phyloP scores from a whole-genome alignment of 2,888 invertebrate genomes.

The Encarsia formosa region DNA sequence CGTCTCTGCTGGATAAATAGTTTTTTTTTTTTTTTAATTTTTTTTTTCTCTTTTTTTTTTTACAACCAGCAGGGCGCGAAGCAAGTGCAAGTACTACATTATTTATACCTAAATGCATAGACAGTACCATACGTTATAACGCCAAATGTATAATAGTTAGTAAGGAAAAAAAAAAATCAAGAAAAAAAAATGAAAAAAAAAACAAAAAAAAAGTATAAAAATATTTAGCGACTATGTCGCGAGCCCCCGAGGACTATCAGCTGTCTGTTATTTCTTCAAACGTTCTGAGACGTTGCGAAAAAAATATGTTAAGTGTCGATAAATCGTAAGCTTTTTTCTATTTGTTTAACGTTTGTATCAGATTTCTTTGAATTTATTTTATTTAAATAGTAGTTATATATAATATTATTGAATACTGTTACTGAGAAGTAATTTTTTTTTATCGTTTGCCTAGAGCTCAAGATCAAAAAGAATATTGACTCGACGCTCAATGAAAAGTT shows the following conservation, averaged over 20 bases:
- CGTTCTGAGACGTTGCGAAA: too few species aligned
- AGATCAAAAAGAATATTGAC: slow-evolving; percentile 21
- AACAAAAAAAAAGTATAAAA: slow-evolving; percentile 9
- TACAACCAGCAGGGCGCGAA: slow-evolving; percentile 26
- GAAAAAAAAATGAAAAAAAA: background rate
- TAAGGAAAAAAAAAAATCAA: slow-evolving; percentile 25
- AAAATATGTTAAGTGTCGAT: too few species aligned
- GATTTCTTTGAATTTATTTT: too few species aligned
- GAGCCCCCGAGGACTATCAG: too few species aligned
- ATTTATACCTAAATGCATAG: slow-evolving; percentile 48
- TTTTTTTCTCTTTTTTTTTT: slow-evolving; percentile 14
- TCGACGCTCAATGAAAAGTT: slow-evolving; percentile 29
- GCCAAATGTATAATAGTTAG: slow-evolving; percentile 51
- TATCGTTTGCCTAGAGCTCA: slow-evolving; percentile 14
- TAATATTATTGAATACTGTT: too few species aligned
- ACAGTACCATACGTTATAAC: slow-evolving; percentile 48
- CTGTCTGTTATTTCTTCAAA: too few species aligned
- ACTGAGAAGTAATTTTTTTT: too few species aligned
- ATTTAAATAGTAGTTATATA: too few species aligned
- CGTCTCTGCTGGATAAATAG: slow-evolving; percentile 8
- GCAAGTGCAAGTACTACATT: slow-evolving; percentile 36
- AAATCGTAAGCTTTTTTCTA: too few species aligned
- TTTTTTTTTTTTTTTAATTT: background rate
- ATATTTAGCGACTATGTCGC: too few species aligned
- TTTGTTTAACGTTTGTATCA: too few species aligned